Evolutionary conservation across 2,113 vertebrate genomes (phyloP), one percentile per base, ranked within the genome.

Genomic region (Lucifuga dentata): DNA sequence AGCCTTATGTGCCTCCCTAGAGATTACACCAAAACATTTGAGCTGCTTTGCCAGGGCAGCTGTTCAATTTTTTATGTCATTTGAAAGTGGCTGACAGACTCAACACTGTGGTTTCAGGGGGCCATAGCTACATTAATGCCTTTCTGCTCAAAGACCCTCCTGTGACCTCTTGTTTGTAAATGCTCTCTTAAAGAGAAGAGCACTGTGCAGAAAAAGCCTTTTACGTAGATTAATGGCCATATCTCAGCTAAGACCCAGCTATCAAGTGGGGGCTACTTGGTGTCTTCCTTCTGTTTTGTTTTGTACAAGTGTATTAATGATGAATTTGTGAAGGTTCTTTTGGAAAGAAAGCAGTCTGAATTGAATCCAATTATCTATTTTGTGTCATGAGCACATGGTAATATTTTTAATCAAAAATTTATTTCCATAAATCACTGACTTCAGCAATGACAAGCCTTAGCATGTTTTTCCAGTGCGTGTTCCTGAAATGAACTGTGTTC

Each of bases 1-100:
- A 44, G 67, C 74, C 80, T 68, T 53, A 35, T 63, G 68, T n/a
- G 68, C 20, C 5, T 81, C 84, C 63, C 68, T 5, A 44, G 76
- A 70, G 83, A 72, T 50, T 39, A 60, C 71, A 71, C 73, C 68
- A 71, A 78, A 88, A 80, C 78, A 86, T 77, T 69, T 71, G 70
- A 83, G 75, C 68, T 77, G 29, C 63, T 72, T 79, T 73, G 73
- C 64, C 69, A 63, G 78, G 80, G 70, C 78, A 80, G 80, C 86
- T 88, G 69, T 82, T 91, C 75, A 86, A 88, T 89, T 81, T 90
- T 90, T 89, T 35, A 89, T 89, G 87, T 89, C 86, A 90, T 90
- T 88, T 91, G 79, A 93, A 93, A 92, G 81, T 89, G 89, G 92
- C 92, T 94, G 91, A 94, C 91, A 90, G 88, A 86, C 87, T 91